Evolutionary conservation across 2,797 vertebrate species (phyloP), one percentile per base, ranked within the genome.

Genomic region (Acanthis flammea): DNA sequence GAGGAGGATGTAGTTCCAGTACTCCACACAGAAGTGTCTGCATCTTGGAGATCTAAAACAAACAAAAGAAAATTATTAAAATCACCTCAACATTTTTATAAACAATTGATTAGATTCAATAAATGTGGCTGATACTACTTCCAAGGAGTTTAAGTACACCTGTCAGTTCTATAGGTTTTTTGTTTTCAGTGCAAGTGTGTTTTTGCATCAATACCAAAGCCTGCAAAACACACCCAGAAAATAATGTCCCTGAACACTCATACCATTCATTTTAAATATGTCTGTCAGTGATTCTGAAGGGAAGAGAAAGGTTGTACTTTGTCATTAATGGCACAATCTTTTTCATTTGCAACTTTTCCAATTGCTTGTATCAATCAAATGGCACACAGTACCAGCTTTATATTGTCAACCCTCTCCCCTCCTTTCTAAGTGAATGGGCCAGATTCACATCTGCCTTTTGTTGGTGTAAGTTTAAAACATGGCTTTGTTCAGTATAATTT

Each of bases 21-120:
- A 61, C 77, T 97, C 72, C 87, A 58, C 71, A 93, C 45, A 2
- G 92, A 96, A 91, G 73, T 89, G 86, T 97, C 94, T 88, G 83
- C 42, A 73, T 88, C 96, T 78, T 93, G 94, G 75, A 73, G 84
- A 96, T 94, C 97, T 98, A 92, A 96, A 57, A 84, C 19, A 80
- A 57, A 84, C 19, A 80, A 97, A 94, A 94, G 95, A 94, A 77
- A 95, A 21, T 79, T 21, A 80, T 37, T 79, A 88, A 94, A 94
- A 94, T 92, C 63, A 94, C 33, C 39, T 35, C 75, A 44, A 33
- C 15, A 45, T 60, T 85, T 94, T 82, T 84, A 75, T 53, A 60
- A 95, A 57, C 16, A 21, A 31, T 80, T 58, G 1, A 66, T 60
- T 76, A 54, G 19, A 18, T 72, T 30, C 61, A 78, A 65, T 82